Conservation (phyloP, 2,797 vertebrate genomes). For the Cryptoprocta ferox region DNA sequence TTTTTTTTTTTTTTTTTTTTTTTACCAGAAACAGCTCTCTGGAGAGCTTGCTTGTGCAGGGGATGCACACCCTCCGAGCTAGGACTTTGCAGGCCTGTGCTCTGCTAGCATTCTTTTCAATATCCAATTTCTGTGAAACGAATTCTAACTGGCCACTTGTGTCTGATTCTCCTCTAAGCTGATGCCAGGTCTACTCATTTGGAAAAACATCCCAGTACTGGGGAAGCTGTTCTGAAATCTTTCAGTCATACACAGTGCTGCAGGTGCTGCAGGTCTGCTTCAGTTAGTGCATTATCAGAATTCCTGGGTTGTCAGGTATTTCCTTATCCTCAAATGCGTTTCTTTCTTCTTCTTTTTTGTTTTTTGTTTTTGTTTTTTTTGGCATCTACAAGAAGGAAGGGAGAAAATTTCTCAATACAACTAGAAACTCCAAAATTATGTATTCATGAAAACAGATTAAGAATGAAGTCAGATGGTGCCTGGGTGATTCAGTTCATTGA, state of each 20-base stretch:
- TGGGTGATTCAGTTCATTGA: too few species aligned
- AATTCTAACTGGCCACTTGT: neutral
- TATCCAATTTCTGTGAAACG: neutral
- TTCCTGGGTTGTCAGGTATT: neutral
- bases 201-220: neutral
- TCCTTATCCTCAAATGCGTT: neutral
- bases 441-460: neutral
- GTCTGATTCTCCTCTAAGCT: neutral
- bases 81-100: neutral
- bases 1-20: too few species aligned
- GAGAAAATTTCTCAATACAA: neutral
- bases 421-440: neutral
- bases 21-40: neutral
- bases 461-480: neutral
- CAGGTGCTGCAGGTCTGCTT: neutral
- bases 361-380: too few species aligned
- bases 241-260: neutral
- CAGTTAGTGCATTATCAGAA: neutral
- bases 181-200: neutral
- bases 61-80: neutral
- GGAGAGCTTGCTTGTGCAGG: neutral
- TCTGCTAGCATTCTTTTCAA: neutral
- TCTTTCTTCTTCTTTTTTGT: neutral
- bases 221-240: neutral
- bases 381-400: neutral